Evolutionary conservation across 2,113 vertebrate species (phyloP), one percentile per base, ranked within the genome.

Genomic region (Urocitellus parryii): DNA sequence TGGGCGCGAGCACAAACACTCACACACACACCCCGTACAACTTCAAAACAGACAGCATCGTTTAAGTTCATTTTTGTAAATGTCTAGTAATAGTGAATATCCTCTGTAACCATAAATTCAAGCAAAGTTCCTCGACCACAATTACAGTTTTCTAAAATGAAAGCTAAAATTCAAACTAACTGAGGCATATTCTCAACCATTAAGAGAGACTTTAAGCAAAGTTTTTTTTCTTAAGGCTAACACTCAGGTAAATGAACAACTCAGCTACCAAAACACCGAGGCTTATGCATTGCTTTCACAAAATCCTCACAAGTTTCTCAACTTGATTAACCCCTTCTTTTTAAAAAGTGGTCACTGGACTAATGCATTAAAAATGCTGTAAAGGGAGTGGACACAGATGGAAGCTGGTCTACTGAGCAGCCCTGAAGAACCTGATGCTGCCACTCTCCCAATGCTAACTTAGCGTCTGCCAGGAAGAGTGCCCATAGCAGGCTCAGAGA

Each of bases 381-480:
- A 18, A 42, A 0, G 4, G 84, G 34, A 58, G 72, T 61, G 25
- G n/a, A 97, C 92, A 85, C 16, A 79, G 51, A 77, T 88, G 4
- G 63, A 93, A 72, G 70, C 37, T 1, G 48, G 12, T 79, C 58
- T 92, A 76, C 39, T 16, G 24, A 95, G 34, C 2, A 27, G 74
- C 27, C 77, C 92, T 74, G 48, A 85, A 95, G 83, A 97, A 91
- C 88, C 96, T 96, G 92, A 91, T 77, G 83, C 79, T 90, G 95
- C 89, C 93, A 95, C n/a, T 96, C 88, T 96, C 37, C 70, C 58
- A 84, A 37, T 8, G 29, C 78, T 81, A 63, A 74, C 45, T 45
- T 45, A 45, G 67, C 11, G 29, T 78, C 93, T 95, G 65, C 72
- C 91, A 74, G 95, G 48, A 67, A 96, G 27, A 95, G 77, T 87